Conservation (phyloP, 2,113 vertebrate genomes). For the Hyla sarda region DNA sequence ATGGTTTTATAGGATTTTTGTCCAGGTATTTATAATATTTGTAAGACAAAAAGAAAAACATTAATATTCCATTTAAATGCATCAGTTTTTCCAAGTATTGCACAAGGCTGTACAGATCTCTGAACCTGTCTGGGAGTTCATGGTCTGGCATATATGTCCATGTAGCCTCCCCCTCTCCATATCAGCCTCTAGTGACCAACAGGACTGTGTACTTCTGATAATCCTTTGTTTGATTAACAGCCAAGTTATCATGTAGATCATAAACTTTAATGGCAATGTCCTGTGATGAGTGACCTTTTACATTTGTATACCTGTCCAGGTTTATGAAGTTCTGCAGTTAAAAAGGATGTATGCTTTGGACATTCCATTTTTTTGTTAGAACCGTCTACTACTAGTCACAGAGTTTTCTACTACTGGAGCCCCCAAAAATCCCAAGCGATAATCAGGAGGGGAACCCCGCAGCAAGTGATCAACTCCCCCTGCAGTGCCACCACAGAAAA, state of each 20-base stretch:
- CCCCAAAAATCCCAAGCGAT: not conserved
- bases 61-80: conserved; percentile 8
- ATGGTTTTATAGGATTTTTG: too few relatives aligned
- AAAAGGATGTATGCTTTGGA: not conserved
- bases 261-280: conserved; percentile 34
- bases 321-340: not conserved
- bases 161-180: not conserved
- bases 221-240: conserved; percentile 41
- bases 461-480: not conserved
- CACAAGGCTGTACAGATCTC: conserved; percentile 14
- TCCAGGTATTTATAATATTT: too few relatives aligned
- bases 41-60: not conserved
- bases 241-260: conserved; percentile 19
- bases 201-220: conserved; percentile 28
- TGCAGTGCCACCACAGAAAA: too few relatives aligned
- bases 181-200: not conserved
- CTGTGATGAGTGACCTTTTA: conserved; percentile 25
- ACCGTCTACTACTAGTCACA: not conserved
- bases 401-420: not conserved
- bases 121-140: conserved; percentile 37
- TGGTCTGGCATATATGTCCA: not conserved
- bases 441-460: not conserved
- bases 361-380: not conserved
- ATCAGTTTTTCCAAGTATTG: not conserved
- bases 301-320: not conserved